Base-by-base conservation (phyloP, 2,888 invertebrate genomes). In the Eupithecia vulgata region DNA sequence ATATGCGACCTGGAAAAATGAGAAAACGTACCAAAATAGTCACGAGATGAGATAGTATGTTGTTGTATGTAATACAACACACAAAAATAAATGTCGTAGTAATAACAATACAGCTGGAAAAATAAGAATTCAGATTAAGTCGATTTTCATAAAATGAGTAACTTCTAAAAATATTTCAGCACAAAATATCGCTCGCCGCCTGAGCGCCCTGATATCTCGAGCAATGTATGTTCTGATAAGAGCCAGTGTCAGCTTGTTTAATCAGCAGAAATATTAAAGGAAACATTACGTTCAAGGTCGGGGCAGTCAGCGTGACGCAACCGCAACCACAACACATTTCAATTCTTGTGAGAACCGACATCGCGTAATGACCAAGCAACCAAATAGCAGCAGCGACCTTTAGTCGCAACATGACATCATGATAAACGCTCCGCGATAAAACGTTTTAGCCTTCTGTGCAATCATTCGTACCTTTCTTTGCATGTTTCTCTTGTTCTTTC, bases 401-500 rank as follows among this genome's bases (percentile, higher is more conserved):
- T 83, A 83, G 81, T 59, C 83, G 83, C 79, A 73, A 83, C 85
- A 89, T 91, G 91, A 90, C 88, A 91, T 91, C 90, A 91, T 81
- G 71, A 74, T 74, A 74, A 72, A 68, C 59, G 64, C 45, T 37
- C 25, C 45, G 17, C 66, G 69, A 74, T 72, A 65, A 52, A 52
- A 76, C 67, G 21, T 68, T 40, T 37, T 3, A 70, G 59, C 69
- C 70, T 72, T 52, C 62, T 42, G 61, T 64, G 37, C 62, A 64
- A 12, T 65, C 72, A 65, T 76, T 40, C 1, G 88, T 78, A 94
- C 94, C 94, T 93, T 88, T 93, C 82, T 92, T 93, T 5, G 90
- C 82, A 74, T 90, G 92, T 81, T 92, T 93, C 75, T 94, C 93
- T 30, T 90, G 88, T 84, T 95, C 93, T 83, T 90, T 93, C 81